Conservation (phyloP, 2,113 vertebrate species). For the Vidua chalybeata region DNA sequence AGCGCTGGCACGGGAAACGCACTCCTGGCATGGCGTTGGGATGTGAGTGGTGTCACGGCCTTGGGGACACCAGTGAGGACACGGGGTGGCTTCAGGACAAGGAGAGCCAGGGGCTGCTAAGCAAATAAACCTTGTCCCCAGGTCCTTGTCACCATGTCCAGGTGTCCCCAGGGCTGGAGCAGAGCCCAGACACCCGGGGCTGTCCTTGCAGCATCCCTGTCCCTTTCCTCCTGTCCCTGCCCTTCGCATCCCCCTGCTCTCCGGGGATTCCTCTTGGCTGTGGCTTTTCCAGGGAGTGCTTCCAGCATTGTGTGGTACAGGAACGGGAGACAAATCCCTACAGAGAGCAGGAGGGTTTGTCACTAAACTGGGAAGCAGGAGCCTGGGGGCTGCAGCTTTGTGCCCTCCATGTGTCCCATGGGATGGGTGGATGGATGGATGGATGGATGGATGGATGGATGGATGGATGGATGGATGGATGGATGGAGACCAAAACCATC, state of each 20-base stretch:
- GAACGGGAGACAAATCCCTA: fast-evolving
- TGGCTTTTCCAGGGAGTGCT: not conserved
- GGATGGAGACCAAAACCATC: not conserved
- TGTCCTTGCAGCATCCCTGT: not conserved
- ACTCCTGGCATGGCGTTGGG: not conserved
- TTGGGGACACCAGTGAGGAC: not conserved
- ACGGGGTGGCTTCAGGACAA: not conserved
- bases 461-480: not conserved
- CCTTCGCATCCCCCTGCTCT: not conserved
- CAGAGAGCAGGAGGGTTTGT: not conserved
- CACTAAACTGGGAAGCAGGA: not conserved
- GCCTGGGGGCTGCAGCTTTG: not conserved
- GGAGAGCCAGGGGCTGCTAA: not conserved
- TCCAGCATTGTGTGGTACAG: fast-evolving
- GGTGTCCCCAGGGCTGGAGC: not conserved
- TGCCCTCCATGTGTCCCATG: not conserved
- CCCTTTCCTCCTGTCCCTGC: not conserved
- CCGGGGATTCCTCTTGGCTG: fast-evolving
- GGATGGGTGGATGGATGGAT: not conserved
- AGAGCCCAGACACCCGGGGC: not conserved
- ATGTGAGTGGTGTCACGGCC: fast-evolving
- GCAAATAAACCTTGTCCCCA: not conserved
- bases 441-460: not conserved
- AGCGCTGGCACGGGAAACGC: not conserved
- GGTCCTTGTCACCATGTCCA: fast-evolving